phyloP scores from a whole-genome alignment of 2,888 invertebrate genomes.

The Agelastica alni region DNA sequence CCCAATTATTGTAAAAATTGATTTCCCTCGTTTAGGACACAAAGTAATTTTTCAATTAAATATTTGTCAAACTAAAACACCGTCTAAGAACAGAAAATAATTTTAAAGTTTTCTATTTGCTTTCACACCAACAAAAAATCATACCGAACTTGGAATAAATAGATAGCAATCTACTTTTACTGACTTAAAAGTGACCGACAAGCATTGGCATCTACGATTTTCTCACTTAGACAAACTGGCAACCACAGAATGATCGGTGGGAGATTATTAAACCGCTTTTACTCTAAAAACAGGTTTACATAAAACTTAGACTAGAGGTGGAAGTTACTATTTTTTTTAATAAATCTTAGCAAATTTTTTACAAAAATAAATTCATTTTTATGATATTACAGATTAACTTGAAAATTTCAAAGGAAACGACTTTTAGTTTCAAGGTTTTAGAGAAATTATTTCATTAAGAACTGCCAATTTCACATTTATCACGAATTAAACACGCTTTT shows the following conservation, averaged over 20 bases:
- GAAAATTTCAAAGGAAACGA: too few species aligned
- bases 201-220: slow-evolving; percentile 2
- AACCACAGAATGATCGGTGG: slow-evolving; percentile 1
- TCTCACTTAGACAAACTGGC: slow-evolving; percentile 9
- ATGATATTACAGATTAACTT: too few species aligned
- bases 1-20: too few species aligned
- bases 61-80: too few species aligned
- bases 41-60: too few species aligned
- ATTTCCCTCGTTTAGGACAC: too few species aligned
- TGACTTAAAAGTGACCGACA: neutral
- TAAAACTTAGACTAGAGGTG: neutral
- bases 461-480: too few species aligned
- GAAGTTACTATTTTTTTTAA: neutral
- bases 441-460: too few species aligned
- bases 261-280: slow-evolving; percentile 20
- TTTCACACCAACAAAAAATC: slow-evolving; percentile 1
- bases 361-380: too few species aligned
- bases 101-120: neutral
- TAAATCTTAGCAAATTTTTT: slow-evolving; percentile 25
- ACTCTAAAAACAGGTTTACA: slow-evolving; percentile 12
- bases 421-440: too few species aligned
- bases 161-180: slow-evolving; percentile 10
- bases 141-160: neutral
- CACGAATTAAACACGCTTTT: too few species aligned
- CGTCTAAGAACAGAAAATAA: too few species aligned